phyloP scores from a whole-genome alignment of 1,140 invertebrate genomes.

The Hylyphantes graminicola region DNA sequence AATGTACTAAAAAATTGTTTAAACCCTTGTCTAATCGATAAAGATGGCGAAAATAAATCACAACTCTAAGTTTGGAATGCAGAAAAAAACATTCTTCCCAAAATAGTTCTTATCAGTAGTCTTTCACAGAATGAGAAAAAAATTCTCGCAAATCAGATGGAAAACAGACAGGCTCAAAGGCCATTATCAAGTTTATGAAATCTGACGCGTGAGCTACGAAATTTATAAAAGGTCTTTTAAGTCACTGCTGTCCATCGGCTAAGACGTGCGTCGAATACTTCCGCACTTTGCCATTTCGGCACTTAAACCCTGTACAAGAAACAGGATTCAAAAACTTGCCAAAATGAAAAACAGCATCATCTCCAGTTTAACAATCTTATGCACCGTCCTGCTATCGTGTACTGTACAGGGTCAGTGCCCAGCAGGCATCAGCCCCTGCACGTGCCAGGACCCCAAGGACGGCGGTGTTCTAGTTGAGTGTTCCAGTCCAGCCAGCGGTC shows the following conservation, averaged over 20 bases:
- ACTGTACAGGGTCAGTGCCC: not conserved
- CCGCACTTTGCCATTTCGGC: not conserved
- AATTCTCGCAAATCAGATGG: conserved; percentile 14
- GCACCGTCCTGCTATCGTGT: not conserved
- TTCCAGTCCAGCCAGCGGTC: not conserved
- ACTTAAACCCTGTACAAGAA: not conserved
- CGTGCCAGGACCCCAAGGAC: not conserved
- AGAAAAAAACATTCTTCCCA: not conserved
- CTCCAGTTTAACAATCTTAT: conserved; percentile 11
- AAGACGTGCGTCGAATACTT: conserved; percentile 19
- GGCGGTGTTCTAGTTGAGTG: conserved; percentile 5
- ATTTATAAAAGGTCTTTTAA: not conserved
- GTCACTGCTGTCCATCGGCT: not conserved
- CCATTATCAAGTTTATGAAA: conserved; percentile 31
- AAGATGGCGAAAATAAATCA: no score
- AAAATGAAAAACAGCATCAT: no score
- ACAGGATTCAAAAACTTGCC: not conserved
- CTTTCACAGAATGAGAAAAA: not conserved
- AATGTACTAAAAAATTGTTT: no score
- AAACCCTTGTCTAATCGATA: no score
- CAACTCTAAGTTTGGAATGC: no score
- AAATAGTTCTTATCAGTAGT: conserved; percentile 12
- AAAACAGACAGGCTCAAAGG: conserved; percentile 33
- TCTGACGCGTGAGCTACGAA: not conserved
- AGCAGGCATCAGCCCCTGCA: conserved; percentile 1